These are phyloP conservation scores for Diabrotica undecimpunctata DNA, from an alignment of 1,140 invertebrate species.

Conservation along the genomic window DNA sequence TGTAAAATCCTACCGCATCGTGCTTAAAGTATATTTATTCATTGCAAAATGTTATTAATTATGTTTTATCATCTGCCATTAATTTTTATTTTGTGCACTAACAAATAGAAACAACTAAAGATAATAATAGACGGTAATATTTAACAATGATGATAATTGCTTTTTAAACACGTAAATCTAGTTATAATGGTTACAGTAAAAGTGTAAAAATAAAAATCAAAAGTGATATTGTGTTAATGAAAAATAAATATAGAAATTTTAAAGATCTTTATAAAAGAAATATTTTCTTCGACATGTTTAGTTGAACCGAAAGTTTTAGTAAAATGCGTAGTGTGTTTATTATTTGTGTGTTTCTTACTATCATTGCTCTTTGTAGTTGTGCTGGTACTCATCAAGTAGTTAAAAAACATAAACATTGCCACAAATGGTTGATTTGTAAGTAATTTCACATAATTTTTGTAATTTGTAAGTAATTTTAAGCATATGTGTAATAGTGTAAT, in stretches of 20 bases:
- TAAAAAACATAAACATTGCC: neutral
- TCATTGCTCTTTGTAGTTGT: neutral
- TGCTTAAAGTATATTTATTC: no score
- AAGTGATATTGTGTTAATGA: neutral
- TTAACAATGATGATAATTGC: neutral
- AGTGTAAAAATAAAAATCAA: neutral
- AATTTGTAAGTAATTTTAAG: neutral
- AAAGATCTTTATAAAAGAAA: neutral
- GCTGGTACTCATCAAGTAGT: neutral
- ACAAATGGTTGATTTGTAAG: neutral
- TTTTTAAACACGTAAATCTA: neutral
- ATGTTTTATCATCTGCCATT: no score
- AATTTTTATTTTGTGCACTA: no score
- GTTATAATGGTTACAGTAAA: neutral
- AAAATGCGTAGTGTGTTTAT: neutral
- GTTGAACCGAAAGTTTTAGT: neutral
- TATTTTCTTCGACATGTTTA: neutral
- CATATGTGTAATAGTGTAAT: no score
- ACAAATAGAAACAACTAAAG: no score
- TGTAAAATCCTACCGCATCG: no score
- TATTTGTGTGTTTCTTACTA: neutral
- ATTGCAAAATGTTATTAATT: no score
- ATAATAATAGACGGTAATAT: no score
- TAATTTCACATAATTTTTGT: neutral
- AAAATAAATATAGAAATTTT: conserved; percentile 1